These are phyloP conservation scores for Stomorhina lunata DNA, from an alignment of 2,888 invertebrate species.

Conservation along the genomic window DNA sequence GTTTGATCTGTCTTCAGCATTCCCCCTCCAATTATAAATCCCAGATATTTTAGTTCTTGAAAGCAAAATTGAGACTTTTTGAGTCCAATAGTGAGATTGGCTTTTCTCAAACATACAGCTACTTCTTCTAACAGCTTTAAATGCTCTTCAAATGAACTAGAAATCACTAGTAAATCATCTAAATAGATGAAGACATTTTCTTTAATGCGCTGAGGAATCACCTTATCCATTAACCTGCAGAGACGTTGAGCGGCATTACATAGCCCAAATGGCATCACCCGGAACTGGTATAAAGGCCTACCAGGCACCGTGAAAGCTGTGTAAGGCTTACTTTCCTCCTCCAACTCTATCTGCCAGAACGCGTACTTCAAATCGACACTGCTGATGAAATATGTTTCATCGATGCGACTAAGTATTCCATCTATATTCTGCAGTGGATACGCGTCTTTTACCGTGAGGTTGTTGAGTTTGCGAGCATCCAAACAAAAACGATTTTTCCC, in stretches of 20 bases:
- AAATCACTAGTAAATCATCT: constrained; percentile 6
- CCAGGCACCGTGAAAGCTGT: constrained; percentile 57
- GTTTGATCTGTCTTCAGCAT: constrained; percentile 10
- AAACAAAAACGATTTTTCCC: constrained; percentile 54
- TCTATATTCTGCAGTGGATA: constrained; percentile 11
- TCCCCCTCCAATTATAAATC: constrained; percentile 12
- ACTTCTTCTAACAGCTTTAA: background rate
- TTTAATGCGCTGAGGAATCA: background rate
- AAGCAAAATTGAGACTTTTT: constrained; percentile 24
- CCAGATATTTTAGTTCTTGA: constrained; percentile 19
- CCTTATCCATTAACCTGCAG: constrained; percentile 61
- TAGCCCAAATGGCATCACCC: constrained; percentile 53
- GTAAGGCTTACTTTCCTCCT: constrained; percentile 24
- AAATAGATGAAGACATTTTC: constrained; percentile 6
- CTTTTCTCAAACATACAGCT: too few species aligned
- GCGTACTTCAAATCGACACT: constrained; percentile 64
- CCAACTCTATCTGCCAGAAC: constrained; percentile 46
- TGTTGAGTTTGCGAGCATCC: constrained; percentile 48
- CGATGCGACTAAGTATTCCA: constrained; percentile 57
- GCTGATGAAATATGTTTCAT: constrained; percentile 70
- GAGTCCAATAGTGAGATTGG: too few species aligned
- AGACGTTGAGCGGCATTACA: constrained; percentile 47
- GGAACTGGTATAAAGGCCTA: constrained; percentile 51
- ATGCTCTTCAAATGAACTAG: background rate
- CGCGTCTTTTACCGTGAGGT: constrained; percentile 6